phyloP scores from a whole-genome alignment of 2,888 invertebrate species.

The Antheraea yamamai region DNA sequence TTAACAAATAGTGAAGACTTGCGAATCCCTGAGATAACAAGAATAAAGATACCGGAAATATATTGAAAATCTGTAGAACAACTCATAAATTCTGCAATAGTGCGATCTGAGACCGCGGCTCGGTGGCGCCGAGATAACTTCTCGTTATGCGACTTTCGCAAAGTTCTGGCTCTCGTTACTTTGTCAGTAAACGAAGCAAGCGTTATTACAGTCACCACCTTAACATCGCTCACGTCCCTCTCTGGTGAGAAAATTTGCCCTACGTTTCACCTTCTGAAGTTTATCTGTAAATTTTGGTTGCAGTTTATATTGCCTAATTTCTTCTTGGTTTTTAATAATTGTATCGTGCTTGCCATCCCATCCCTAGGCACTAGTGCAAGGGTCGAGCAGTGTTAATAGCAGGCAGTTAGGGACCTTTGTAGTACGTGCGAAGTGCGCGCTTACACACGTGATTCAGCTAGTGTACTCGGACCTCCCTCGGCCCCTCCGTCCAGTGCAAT shows the following conservation, averaged over 20 bases:
- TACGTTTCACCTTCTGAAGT: not conserved
- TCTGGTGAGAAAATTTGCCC: not conserved
- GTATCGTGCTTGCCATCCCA: conserved; percentile 2
- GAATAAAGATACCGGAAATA: too few relatives aligned
- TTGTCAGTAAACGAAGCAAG: too few relatives aligned
- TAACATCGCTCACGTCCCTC: not conserved
- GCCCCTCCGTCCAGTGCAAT: conserved; percentile 27
- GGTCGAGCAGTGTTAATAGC: conserved; percentile 76
- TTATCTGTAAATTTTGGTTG: not conserved
- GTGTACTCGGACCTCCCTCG: conserved; percentile 30
- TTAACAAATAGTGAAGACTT: too few relatives aligned
- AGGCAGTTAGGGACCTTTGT: conserved; percentile 80
- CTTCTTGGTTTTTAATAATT: not conserved
- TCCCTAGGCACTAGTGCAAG: conserved; percentile 55
- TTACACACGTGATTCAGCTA: conserved; percentile 59
- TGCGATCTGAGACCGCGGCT: too few relatives aligned
- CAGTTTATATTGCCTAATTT: not conserved
- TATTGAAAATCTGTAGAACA: too few relatives aligned
- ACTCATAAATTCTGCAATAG: too few relatives aligned
- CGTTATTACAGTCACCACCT: not conserved
- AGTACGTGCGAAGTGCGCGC: conserved; percentile 78
- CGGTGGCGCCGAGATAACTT: too few relatives aligned
- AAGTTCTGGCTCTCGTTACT: too few relatives aligned
- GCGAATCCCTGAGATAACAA: too few relatives aligned
- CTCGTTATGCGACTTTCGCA: too few relatives aligned